phyloP scores from a whole-genome alignment of 1,140 invertebrate genomes.

The Trichonephila clavipes region DNA sequence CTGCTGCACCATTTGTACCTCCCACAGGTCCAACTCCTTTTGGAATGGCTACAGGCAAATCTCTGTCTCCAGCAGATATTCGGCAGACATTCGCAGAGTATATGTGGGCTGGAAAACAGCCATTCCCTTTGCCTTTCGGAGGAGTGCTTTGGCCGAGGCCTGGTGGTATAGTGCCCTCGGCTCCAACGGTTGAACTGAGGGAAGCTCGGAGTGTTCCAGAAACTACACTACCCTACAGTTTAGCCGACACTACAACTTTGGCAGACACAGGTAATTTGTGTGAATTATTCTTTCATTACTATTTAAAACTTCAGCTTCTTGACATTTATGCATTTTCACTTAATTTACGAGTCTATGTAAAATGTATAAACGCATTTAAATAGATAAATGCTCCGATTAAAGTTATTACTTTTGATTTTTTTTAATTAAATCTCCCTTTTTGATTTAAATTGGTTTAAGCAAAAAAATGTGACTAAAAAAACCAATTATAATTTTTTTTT shows the following conservation, averaged over 20 bases:
- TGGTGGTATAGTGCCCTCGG: conserved; percentile 53
- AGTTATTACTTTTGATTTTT: too few relatives aligned
- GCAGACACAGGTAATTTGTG: conserved; percentile 53
- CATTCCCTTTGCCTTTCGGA: conserved; percentile 77
- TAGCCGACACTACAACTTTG: conserved; percentile 70
- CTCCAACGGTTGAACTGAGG: conserved; percentile 37
- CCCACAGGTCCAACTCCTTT: conserved; percentile 49
- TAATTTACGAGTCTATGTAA: too few relatives aligned
- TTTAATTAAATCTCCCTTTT: too few relatives aligned
- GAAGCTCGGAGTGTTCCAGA: conserved; percentile 58
- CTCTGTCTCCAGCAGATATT: conserved; percentile 74
- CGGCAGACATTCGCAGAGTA: conserved; percentile 79
- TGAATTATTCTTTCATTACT: not conserved
- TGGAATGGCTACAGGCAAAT: conserved; percentile 48
- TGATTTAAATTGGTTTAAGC: too few relatives aligned
- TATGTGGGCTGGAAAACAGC: conserved; percentile 78
- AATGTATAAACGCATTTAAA: too few relatives aligned
- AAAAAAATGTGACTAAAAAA: too few relatives aligned
- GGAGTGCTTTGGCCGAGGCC: conserved; percentile 75
- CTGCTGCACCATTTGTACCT: conserved; percentile 54
- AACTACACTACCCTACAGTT: conserved; percentile 61
- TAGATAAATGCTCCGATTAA: too few relatives aligned
- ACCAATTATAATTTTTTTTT: too few relatives aligned
- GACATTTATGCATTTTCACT: too few relatives aligned
- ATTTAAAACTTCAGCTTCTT: too few relatives aligned